Evolutionary conservation across 1,140 invertebrate genomes (phyloP).

Genomic region (Magallana angulata): DNA sequence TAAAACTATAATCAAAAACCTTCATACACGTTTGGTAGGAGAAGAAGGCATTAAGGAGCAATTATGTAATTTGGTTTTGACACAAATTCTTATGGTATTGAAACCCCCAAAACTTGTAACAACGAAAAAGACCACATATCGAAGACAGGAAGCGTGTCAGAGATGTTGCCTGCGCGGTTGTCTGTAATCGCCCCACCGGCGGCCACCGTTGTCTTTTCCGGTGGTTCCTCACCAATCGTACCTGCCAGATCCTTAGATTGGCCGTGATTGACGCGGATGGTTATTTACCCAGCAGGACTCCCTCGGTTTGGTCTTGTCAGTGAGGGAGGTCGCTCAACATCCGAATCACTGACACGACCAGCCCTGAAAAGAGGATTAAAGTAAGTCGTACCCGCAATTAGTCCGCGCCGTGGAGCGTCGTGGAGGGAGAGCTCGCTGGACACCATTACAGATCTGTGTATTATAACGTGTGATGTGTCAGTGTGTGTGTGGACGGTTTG

Average conservation of each 20-base stretch:
- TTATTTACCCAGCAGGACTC: slow-evolving; percentile 28
- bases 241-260: slow-evolving; percentile 24
- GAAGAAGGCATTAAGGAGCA: too few species aligned
- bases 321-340: slow-evolving; percentile 19
- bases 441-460: slow-evolving; percentile 6
- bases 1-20: too few species aligned
- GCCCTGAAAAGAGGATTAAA: slow-evolving; percentile 9
- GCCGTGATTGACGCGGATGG: slow-evolving; percentile 32
- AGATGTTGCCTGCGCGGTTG: neutral
- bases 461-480: slow-evolving; percentile 24
- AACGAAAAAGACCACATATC: neutral
- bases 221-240: neutral
- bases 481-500: slow-evolving; percentile 1
- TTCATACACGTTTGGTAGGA: too few species aligned
- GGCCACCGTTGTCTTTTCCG: slow-evolving; percentile 28
- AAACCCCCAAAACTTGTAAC: neutral
- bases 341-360: neutral
- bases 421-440: neutral
- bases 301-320: slow-evolving; percentile 19
- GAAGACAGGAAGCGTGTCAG: slow-evolving; percentile 22
- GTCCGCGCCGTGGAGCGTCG: slow-evolving; percentile 11
- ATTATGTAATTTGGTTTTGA: neutral
- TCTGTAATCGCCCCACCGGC: neutral
- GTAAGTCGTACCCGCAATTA: slow-evolving; percentile 33
- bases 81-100: neutral